These are phyloP conservation scores for Linyphia triangularis DNA, from an alignment of 2,888 invertebrate genomes.

Conservation along the genomic window DNA sequence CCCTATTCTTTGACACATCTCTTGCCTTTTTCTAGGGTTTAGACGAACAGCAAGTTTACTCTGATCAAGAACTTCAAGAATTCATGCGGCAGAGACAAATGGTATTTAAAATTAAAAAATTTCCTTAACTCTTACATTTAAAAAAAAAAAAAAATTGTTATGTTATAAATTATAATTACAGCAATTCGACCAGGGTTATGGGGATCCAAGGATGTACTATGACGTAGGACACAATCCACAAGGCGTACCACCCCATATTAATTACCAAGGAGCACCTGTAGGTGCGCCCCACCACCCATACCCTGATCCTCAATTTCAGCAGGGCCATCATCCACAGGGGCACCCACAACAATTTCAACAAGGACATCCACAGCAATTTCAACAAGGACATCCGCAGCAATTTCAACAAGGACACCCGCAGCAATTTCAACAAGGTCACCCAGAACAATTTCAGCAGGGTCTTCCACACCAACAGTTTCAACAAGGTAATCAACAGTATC, in stretches of 20 bases:
- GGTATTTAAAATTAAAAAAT: slow-evolving; percentile 83
- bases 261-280: slow-evolving; percentile 53
- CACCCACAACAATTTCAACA: slow-evolving; percentile 78
- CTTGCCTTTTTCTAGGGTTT: slow-evolving; percentile 80
- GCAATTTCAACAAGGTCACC: slow-evolving; percentile 70
- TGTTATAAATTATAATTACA: not conserved
- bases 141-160: no score
- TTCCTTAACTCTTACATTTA: no score
- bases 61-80: slow-evolving; percentile 90
- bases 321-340: slow-evolving; percentile 77
- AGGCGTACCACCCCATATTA: slow-evolving; percentile 68
- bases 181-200: slow-evolving; percentile 45
- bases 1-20: not conserved
- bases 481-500: slow-evolving; percentile 58
- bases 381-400: slow-evolving; percentile 77
- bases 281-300: slow-evolving; percentile 55
- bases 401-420: slow-evolving; percentile 60
- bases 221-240: slow-evolving; percentile 62
- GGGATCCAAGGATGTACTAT: slow-evolving; percentile 66
- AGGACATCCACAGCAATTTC: slow-evolving; percentile 76
- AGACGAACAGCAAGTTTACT: slow-evolving; percentile 90
- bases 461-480: slow-evolving; percentile 72
- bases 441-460: slow-evolving; percentile 78
- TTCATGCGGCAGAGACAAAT: slow-evolving; percentile 85
- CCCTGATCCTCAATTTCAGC: slow-evolving; percentile 76